Base-by-base conservation (phyloP, 2,888 invertebrate species). In the Tenthredo notha region DNA sequence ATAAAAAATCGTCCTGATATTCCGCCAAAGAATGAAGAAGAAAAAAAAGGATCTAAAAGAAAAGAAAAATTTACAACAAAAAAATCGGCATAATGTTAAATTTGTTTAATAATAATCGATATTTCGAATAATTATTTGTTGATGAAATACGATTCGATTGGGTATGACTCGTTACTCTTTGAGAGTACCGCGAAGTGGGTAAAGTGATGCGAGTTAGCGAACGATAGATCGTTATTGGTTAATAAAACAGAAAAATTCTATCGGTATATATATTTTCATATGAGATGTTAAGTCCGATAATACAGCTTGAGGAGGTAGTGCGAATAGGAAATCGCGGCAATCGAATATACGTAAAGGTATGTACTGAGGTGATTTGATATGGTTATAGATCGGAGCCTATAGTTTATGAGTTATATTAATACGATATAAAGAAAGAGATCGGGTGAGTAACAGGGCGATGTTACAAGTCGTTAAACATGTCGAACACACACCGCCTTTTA, bases 391-490 rank as follows among this genome's bases (percentile, higher is more conserved):
- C 40, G 15, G 33, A 61, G 12, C 58, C 21, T 21, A n/a, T 54
- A 77, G 58, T 80, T 58, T 58, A 33, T 33, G 61, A 58, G 61
- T 80, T 67, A 67, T 80, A 80, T 40, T 61, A 80, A 80, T 80
- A 29, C 80, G 15, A n/a, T 3, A 10, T 18, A 50, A 50, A 18
- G 50, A 54, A 40, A 50, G 33, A 58, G 86, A 85, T 85, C 77
- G 86, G 86, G 85, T 84, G 87, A 86, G 88, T 88, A 89, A 89
- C 89, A 90, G 87, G 87, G 87, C 89, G 87, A 87, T 89, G 88
- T 89, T 89, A 90, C 89, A 89, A 89, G 88, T 90, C 89, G 90
- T 90, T 91, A 90, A 89, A 90, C 90, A 90, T 88, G 89, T 88
- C 86, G 88, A 89, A 89, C 88, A 88, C 88, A 88, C 84, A 72